These are phyloP conservation scores for Isoperla grammatica DNA, from an alignment of 2,888 invertebrate species.

Conservation along the genomic window DNA sequence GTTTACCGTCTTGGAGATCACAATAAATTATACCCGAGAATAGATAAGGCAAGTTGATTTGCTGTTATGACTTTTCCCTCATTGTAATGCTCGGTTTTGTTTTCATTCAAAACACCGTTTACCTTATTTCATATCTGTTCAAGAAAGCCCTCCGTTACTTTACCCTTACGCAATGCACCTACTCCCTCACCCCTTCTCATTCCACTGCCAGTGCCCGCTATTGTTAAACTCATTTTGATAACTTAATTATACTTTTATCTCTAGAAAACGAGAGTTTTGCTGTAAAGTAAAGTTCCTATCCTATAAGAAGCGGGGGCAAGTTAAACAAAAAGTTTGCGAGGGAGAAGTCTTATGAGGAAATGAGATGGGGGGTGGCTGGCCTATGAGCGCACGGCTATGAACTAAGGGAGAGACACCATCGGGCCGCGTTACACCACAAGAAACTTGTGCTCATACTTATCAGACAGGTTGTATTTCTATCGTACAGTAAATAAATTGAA, in stretches of 20 bases:
- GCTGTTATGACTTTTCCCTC: too few relatives aligned
- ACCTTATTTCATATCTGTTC: too few relatives aligned
- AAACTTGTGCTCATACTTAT: constrained; percentile 7
- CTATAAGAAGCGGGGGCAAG: constrained; percentile 4
- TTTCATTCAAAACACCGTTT: too few relatives aligned
- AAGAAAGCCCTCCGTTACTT: too few relatives aligned
- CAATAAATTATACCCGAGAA: too few relatives aligned
- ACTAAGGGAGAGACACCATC: too few relatives aligned
- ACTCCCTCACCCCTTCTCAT: neutral
- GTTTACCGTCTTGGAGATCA: too few relatives aligned
- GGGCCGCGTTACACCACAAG: neutral
- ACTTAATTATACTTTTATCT: constrained; percentile 19
- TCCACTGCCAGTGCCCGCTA: neutral
- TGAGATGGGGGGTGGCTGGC: neutral
- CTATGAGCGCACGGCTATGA: neutral
- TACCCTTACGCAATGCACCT: too few relatives aligned
- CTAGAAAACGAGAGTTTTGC: constrained; percentile 13
- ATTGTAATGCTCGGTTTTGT: too few relatives aligned
- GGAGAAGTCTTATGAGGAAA: constrained; percentile 5
- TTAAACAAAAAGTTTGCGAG: constrained; percentile 11
- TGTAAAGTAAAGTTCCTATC: constrained; percentile 1
- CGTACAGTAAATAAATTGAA: too few relatives aligned
- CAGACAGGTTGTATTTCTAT: too few relatives aligned
- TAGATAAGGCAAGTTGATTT: too few relatives aligned
- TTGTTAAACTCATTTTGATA: constrained; percentile 15